Evolutionary conservation across 2,113 vertebrate species (phyloP).

Genomic region (Percina caprodes): DNA sequence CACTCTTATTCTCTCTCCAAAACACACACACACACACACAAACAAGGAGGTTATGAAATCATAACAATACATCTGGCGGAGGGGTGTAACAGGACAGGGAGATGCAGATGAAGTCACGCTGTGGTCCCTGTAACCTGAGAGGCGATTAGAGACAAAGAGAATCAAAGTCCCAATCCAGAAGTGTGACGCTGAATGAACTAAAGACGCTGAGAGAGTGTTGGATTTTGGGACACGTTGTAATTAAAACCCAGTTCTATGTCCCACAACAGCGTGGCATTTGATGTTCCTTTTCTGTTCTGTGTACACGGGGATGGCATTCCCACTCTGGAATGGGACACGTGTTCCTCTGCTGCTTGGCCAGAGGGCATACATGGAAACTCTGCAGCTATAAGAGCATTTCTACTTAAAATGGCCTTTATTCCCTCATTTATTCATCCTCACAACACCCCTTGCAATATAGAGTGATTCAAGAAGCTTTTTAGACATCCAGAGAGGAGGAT

Average conservation of each 20-base stretch:
- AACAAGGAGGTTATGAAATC: constrained; percentile 23
- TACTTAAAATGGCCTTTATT: constrained; percentile 69
- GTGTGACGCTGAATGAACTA: neutral
- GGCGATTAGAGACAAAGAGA: constrained; percentile 11
- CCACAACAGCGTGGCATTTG: neutral
- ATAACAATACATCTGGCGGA: constrained; percentile 53
- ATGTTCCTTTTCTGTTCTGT: constrained; percentile 13
- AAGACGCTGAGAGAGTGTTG: neutral
- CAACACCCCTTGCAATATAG: constrained; percentile 79
- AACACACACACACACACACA: constrained; percentile 10
- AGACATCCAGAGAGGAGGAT: constrained; percentile 47
- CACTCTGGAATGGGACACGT: constrained; percentile 62
- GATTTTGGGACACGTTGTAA: neutral
- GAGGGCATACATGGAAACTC: constrained; percentile 69
- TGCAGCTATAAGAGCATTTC: constrained; percentile 78
- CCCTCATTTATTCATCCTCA: constrained; percentile 73
- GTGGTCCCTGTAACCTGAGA: constrained; percentile 43
- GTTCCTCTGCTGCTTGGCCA: constrained; percentile 67
- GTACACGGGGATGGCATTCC: constrained; percentile 24
- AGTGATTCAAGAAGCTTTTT: constrained; percentile 75
- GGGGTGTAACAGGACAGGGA: constrained; percentile 20
- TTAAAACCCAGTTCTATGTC: constrained; percentile 10
- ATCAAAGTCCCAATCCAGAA: constrained; percentile 10
- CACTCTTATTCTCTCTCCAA: constrained; percentile 26
- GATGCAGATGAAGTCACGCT: constrained; percentile 59